These are phyloP conservation scores for Hydropsyche betteni DNA, from an alignment of 2,888 invertebrate genomes.

Conservation along the genomic window DNA sequence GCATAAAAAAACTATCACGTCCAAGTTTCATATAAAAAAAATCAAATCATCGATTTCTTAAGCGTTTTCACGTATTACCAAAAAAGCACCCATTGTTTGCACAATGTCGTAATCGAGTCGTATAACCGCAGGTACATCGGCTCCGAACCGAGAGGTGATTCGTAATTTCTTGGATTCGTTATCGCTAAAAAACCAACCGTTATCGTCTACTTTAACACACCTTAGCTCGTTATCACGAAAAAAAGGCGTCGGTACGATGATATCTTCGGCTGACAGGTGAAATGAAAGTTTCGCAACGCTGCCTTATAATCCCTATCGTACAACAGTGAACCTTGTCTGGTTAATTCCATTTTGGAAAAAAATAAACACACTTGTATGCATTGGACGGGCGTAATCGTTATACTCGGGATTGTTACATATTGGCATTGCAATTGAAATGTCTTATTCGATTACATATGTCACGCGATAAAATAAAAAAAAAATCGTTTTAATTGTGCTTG, in stretches of 20 bases:
- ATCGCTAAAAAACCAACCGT: neutral
- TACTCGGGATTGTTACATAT: no score
- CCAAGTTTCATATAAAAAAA: no score
- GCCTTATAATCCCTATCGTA: neutral
- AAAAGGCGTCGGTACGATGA: slow-evolving; percentile 5
- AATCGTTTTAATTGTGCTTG: no score
- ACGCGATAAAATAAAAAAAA: no score
- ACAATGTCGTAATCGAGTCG: neutral
- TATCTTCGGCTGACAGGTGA: slow-evolving; percentile 23
- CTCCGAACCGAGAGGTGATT: neutral
- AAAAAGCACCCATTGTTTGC: no score
- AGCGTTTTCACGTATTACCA: no score
- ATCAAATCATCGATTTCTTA: no score
- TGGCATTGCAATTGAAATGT: no score
- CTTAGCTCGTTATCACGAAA: slow-evolving; percentile 10
- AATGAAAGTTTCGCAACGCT: slow-evolving; percentile 16
- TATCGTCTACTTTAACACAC: slow-evolving; percentile 9
- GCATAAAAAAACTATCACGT: no score
- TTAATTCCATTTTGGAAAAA: neutral
- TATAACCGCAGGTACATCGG: slow-evolving; percentile 10
- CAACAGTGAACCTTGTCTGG: neutral
- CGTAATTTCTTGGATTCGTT: slow-evolving; percentile 2
- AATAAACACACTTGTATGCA: neutral
- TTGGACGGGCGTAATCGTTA: no score
- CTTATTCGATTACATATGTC: no score